Conservation (phyloP, 2,888 invertebrate species). For the Panorpa germanica region DNA sequence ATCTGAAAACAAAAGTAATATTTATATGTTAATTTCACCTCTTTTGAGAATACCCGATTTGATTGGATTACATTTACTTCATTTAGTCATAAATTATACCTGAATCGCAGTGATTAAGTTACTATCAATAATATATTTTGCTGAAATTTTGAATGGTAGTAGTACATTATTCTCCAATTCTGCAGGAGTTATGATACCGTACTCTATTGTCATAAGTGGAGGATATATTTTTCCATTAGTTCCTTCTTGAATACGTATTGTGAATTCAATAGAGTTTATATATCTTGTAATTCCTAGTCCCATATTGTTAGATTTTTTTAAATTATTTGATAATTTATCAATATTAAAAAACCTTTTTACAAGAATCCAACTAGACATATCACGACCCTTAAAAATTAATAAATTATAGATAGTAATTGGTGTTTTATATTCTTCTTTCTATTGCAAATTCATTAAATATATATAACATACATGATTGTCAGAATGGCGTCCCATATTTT, state of each 20-base stretch:
- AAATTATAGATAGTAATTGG: too few species aligned
- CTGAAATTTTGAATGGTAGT: constrained; percentile 21
- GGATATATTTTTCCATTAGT: constrained; percentile 35
- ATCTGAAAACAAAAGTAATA: constrained; percentile 21
- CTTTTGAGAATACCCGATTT: constrained; percentile 1
- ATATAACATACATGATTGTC: too few species aligned
- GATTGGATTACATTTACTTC: neutral
- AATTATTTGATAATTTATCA: constrained; percentile 25
- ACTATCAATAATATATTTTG: constrained; percentile 18
- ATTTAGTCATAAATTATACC: neutral
- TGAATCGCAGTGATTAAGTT: constrained; percentile 3
- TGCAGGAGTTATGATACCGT: constrained; percentile 27
- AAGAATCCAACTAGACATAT: constrained; percentile 38
- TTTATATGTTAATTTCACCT: too few species aligned
- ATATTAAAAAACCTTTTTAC: constrained; percentile 47
- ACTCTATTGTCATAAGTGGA: constrained; percentile 36
- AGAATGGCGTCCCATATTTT: too few species aligned
- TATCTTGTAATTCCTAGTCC: constrained; percentile 19
- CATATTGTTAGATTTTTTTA: constrained; percentile 15
- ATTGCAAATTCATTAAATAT: too few species aligned
- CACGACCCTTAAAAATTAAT: constrained; percentile 22
- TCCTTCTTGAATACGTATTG: constrained; percentile 18
- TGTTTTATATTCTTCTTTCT: too few species aligned
- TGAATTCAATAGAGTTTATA: constrained; percentile 20
- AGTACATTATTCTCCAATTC: constrained; percentile 21